phyloP scores from a whole-genome alignment of 1,140 invertebrate genomes.

The Venustaconcha ellipsiformis region DNA sequence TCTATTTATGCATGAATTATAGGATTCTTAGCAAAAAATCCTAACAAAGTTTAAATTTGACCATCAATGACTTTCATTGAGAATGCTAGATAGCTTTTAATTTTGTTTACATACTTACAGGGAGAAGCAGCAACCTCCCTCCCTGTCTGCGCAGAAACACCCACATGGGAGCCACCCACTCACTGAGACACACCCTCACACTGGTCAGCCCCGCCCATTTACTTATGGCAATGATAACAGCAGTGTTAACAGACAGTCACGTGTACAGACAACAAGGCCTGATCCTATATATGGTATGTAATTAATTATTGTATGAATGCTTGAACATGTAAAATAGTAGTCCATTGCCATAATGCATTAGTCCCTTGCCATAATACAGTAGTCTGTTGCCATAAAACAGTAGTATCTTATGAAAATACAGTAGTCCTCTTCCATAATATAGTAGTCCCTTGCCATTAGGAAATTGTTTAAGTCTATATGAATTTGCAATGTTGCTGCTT shows the following conservation, averaged over 20 bases:
- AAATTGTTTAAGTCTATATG: neutral
- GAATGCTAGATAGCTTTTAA: too few relatives aligned
- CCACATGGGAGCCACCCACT: slow-evolving; percentile 54
- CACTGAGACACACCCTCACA: slow-evolving; percentile 49
- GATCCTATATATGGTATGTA: slow-evolving; percentile 59
- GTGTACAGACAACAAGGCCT: slow-evolving; percentile 56
- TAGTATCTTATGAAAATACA: too few relatives aligned
- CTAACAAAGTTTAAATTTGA: too few relatives aligned
- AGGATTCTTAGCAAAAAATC: too few relatives aligned
- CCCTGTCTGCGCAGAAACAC: slow-evolving; percentile 54
- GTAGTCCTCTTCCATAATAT: neutral
- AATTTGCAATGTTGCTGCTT: neutral
- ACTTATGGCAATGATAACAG: slow-evolving; percentile 64
- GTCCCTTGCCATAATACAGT: neutral
- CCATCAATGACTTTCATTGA: too few relatives aligned
- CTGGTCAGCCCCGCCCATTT: slow-evolving; percentile 50
- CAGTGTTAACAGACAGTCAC: slow-evolving; percentile 57
- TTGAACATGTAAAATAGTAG: neutral
- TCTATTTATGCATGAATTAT: too few relatives aligned
- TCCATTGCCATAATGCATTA: neutral
- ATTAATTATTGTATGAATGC: neutral
- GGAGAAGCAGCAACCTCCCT: slow-evolving; percentile 61
- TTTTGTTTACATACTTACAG: slow-evolving; percentile 31
- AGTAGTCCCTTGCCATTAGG: neutral
- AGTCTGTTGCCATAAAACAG: neutral